Conservation (phyloP, 2,888 invertebrate genomes). For the Frankliniella intonsa region DNA sequence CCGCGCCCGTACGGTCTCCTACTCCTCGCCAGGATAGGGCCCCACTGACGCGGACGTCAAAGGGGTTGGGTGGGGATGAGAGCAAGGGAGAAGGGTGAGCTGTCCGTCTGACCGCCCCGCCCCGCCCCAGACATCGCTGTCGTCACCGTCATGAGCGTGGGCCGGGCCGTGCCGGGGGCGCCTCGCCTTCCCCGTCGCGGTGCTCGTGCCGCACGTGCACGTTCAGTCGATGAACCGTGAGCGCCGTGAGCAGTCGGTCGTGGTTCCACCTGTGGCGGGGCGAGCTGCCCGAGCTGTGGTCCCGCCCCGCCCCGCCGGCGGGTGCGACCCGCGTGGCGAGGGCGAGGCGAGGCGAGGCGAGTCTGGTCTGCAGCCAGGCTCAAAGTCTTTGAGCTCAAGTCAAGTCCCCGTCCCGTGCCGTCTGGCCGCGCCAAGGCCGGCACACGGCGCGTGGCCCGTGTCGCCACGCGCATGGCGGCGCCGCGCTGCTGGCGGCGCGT, state of each 20-base stretch:
- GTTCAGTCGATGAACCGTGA: no score
- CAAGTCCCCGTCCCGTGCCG: background rate
- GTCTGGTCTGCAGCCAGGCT: background rate
- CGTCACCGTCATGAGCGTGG: no score
- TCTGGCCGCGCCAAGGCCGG: background rate
- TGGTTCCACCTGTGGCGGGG: background rate
- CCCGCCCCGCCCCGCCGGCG: background rate
- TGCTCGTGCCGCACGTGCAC: no score
- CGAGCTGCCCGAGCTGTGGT: background rate
- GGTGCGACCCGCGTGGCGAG: background rate
- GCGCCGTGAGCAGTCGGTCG: no score
- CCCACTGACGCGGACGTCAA: no score
- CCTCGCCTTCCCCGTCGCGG: no score
- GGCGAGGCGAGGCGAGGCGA: background rate
- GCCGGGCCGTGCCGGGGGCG: no score
- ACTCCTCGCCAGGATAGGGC: no score
- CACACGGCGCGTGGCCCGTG: background rate
- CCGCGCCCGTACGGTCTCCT: no score
- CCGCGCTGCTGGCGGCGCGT: background rate
- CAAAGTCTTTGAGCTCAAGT: no score
- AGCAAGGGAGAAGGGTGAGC: background rate
- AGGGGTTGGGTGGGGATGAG: background rate
- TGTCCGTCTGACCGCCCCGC: no score
- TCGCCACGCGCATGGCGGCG: background rate
- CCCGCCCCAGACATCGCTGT: no score